phyloP scores from a whole-genome alignment of 2,888 invertebrate species.

The Blomia tropicalis region DNA sequence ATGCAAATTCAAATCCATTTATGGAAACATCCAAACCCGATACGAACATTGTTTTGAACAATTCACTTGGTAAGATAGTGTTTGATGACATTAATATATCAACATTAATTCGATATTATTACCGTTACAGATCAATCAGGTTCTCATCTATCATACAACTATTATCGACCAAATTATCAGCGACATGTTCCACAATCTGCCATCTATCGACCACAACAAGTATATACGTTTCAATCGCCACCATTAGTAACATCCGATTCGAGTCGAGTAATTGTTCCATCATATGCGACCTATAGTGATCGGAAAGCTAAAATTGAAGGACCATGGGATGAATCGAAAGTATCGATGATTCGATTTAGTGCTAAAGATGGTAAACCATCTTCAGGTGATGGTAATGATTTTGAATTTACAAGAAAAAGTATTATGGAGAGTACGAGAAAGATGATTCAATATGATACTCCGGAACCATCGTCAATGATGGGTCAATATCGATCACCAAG shows the following conservation, averaged over 20 bases:
- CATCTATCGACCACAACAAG: not conserved
- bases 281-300: not conserved
- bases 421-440: not conserved
- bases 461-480: not conserved
- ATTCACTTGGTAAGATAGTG: not conserved
- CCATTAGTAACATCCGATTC: not conserved
- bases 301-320: not conserved
- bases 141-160: no score
- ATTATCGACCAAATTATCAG: not conserved
- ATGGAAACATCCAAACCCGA: no score
- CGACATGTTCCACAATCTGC: not conserved
- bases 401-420: not conserved
- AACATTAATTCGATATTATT: no score
- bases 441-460: not conserved
- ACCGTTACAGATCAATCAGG: no score
- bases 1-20: not conserved
- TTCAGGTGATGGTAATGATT: not conserved
- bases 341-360: not conserved
- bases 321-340: not conserved
- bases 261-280: not conserved
- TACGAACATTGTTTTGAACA: no score
- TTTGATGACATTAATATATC: no score
- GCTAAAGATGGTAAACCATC: not conserved
- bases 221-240: not conserved
- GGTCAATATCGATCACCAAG: conserved; percentile 2